phyloP scores from a whole-genome alignment of 1,140 invertebrate species.

The Maconellicoccus hirsutus region DNA sequence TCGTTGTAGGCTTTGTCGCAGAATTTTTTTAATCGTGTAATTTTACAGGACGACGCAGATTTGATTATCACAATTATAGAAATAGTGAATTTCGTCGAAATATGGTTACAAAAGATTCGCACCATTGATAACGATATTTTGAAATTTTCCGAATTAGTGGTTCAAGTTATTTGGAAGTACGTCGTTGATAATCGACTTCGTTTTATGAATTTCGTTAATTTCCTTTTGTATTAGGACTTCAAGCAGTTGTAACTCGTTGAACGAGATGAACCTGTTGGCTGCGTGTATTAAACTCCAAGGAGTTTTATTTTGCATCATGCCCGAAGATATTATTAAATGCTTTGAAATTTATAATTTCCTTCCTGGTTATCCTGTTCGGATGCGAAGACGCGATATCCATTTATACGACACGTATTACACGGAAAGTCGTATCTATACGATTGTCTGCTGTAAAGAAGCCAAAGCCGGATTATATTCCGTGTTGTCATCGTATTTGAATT shows the following conservation, averaged over 20 bases:
- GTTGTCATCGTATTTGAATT: not conserved
- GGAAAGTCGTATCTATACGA: slow-evolving; percentile 1
- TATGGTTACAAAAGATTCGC: not conserved
- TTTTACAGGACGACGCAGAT: not conserved
- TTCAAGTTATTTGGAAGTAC: slow-evolving; percentile 13
- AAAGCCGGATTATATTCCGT: not conserved
- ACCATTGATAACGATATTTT: not conserved
- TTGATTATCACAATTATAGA: not conserved
- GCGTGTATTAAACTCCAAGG: slow-evolving; percentile 1
- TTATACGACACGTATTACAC: slow-evolving; percentile 9
- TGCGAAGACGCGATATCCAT: not conserved
- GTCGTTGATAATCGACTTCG: no score
- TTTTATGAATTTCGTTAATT: no score
- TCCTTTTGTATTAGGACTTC: not conserved
- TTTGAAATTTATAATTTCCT: slow-evolving; percentile 16
- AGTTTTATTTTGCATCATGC: slow-evolving; percentile 10
- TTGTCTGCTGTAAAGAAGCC: slow-evolving; percentile 12
- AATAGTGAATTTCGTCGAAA: slow-evolving; percentile 8
- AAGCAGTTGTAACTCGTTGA: not conserved
- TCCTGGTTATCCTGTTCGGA: not conserved
- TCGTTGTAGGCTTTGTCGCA: not conserved
- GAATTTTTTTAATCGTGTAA: not conserved
- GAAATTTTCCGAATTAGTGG: not conserved
- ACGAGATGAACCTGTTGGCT: not conserved
- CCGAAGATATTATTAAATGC: slow-evolving; percentile 12